phyloP scores from a whole-genome alignment of 2,113 vertebrate genomes.

The Ctenomys sociabilis region DNA sequence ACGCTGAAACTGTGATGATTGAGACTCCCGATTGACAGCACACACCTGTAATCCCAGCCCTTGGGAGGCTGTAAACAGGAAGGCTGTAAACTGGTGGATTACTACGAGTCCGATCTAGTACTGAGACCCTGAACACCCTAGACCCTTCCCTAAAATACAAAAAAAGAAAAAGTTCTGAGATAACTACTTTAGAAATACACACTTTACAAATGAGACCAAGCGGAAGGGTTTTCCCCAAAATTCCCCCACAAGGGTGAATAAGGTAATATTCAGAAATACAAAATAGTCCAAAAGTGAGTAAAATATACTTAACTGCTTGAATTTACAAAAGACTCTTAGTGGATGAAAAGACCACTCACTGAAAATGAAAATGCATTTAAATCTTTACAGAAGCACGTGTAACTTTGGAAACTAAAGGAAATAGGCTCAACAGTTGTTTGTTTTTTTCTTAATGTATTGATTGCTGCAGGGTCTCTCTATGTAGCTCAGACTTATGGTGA shows the following conservation, averaged over 20 bases:
- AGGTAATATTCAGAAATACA: conserved; percentile 22
- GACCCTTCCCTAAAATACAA: too few species aligned
- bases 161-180: not conserved
- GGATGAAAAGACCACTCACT: not conserved
- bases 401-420: conserved; percentile 27
- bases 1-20: too few species aligned
- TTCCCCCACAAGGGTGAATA: conserved; percentile 38
- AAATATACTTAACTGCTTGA: conserved; percentile 40
- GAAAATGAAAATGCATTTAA: conserved; percentile 46
- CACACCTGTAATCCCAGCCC: too few species aligned
- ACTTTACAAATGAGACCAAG: conserved; percentile 32
- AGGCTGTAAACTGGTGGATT: too few species aligned
- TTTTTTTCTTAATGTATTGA: too few species aligned
- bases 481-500: too few species aligned
- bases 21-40: too few species aligned
- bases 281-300: conserved; percentile 21
- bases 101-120: too few species aligned
- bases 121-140: too few species aligned
- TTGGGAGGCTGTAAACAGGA: too few species aligned
- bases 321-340: conserved; percentile 51
- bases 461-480: too few species aligned
- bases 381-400: not conserved
- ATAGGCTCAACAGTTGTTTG: not conserved
- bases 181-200: conserved; percentile 53
- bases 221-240: conserved; percentile 55